Percentiles rank a stretch among this genome's conserved stretches.
Evolutionary conservation across 2,797 vertebrate genomes (phyloP).

Genomic region (Bufotes viridis): DNA sequence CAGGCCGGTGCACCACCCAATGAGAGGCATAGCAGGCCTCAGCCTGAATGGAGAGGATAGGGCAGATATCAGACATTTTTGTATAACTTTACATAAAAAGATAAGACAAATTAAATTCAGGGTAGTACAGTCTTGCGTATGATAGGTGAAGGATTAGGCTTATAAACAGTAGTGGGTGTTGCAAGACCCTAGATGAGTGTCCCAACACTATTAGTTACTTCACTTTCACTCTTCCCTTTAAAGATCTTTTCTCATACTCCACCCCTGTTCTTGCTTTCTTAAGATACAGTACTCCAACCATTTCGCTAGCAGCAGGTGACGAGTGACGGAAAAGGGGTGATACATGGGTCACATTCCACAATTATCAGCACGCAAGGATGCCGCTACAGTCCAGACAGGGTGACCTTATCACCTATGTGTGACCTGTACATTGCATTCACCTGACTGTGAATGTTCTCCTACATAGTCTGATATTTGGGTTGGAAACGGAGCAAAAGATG

Average conservation of each 20-base stretch:
- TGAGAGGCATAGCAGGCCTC: too few species aligned
- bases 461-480: neutral
- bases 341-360: conserved; percentile 38
- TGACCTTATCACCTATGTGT: conserved; percentile 45
- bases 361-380: conserved; percentile 36
- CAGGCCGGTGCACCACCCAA: too few species aligned
- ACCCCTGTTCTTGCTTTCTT: conserved; percentile 21
- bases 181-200: neutral
- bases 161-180: conserved; percentile 6
- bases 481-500: conserved; percentile 11
- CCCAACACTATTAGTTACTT: neutral
- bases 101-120: too few species aligned
- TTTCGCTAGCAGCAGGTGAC: conserved; percentile 15
- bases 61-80: neutral
- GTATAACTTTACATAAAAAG: too few species aligned
- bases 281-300: conserved; percentile 2
- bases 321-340: conserved; percentile 41
- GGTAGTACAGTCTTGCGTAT: neutral
- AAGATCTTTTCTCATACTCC: conserved; percentile 11
- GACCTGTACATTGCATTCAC: conserved; percentile 13
- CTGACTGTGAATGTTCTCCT: neutral
- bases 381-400: conserved; percentile 42
- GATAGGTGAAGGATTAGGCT: neutral
- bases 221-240: neutral
- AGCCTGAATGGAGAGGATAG: too few species aligned